phyloP scores from a whole-genome alignment of 2,113 vertebrate genomes.

The Phrynosoma blainvillii region DNA sequence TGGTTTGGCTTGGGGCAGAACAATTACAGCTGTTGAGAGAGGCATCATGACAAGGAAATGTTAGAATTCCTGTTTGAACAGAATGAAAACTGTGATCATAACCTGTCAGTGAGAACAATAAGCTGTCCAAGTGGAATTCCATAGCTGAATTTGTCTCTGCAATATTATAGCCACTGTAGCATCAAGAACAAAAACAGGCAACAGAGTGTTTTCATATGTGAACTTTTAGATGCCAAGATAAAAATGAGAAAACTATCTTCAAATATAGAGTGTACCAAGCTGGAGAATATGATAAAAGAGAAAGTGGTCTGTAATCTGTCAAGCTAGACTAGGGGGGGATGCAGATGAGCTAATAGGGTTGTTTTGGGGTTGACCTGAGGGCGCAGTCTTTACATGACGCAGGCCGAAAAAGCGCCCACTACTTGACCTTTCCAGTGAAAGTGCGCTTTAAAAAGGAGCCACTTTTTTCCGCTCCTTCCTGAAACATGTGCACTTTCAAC shows the following conservation, averaged over 20 bases:
- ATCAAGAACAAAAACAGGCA: slow-evolving; percentile 12
- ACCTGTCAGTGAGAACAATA: slow-evolving; percentile 30
- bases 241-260: neutral
- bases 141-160: slow-evolving; percentile 14
- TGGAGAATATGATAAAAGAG: neutral
- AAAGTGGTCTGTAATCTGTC: neutral
- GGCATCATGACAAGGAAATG: slow-evolving; percentile 17
- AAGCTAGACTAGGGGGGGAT: neutral
- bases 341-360: too few relatives aligned
- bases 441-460: too few relatives aligned
- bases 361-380: too few relatives aligned
- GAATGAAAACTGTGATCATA: slow-evolving; percentile 34
- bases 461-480: too few relatives aligned
- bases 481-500: too few relatives aligned
- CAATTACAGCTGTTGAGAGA: neutral
- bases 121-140: slow-evolving; percentile 8
- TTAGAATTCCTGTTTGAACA: slow-evolving; percentile 15
- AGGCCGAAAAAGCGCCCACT: too few relatives aligned
- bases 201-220: neutral
- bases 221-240: neutral
- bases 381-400: too few relatives aligned
- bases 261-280: neutral
- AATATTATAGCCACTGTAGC: slow-evolving; percentile 11
- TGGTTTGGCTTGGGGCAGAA: slow-evolving; percentile 4
- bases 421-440: too few relatives aligned